Evolutionary conservation across 1,140 invertebrate species (phyloP), one percentile per base, ranked within the genome.

Genomic region (Eueides isabella): DNA sequence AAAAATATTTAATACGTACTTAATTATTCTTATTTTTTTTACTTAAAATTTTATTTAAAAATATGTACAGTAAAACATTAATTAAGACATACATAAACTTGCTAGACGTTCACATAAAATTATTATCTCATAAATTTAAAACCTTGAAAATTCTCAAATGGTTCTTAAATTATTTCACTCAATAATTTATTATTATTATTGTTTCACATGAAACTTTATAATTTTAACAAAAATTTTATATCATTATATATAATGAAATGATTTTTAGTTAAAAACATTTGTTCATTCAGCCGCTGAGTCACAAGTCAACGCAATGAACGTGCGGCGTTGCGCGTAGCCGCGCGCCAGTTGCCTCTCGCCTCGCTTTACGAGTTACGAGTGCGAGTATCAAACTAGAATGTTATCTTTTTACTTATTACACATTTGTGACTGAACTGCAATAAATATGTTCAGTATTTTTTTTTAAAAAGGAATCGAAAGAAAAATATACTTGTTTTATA

Each of bases 281-380:
- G 23, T 19, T 55, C 48, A 55, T 23, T 55, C 48, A 55, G 19
- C 35, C 35, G 65, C 65, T 48, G 65, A 67, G 23, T 67, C 65
- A 67, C 28, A 67, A 26, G n/a, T 35, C 5, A 19, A 29, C 65
- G 35, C 19, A 38, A 11, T 11, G 33, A 33, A 67, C 65, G 65
- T 67, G 65, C 65, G 65, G 65, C 35, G 65, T 38, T n/a, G 41
- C 65, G 65, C 65, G 65, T 67, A 67, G 64, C 31, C 48, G 48
- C 48, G 2, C 48, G 48, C 48, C n/a, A 23, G 48, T 26, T 55
- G 48, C 48, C 48, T 4, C 48, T 55, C 41, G 41, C 48, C 16
- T 16, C 41, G 2, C 48, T 26, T 11, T 55, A 55, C 23, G 26
- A 38, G 14, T 38, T 7, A 5, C 41, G n/a, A n/a, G 41, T 19